Evolutionary conservation across 2,113 vertebrate genomes (phyloP).

Genomic region (Sterrhoptilus dennistouni): DNA sequence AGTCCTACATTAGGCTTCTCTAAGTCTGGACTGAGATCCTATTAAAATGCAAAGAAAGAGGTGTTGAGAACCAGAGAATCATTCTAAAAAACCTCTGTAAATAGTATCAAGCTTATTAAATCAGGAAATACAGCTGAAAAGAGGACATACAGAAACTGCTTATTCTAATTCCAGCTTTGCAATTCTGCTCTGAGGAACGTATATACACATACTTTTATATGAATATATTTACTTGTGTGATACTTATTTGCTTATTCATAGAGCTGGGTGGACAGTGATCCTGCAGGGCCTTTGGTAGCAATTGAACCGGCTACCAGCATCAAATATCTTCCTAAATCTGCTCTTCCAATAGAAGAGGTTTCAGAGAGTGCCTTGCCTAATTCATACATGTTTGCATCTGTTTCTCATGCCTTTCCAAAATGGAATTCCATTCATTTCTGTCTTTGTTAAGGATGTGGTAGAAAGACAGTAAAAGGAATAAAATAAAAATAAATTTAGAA

Average conservation of each 20-base stretch:
- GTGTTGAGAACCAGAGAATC: background rate
- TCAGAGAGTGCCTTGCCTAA: background rate
- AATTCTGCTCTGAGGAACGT: background rate
- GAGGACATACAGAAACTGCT: background rate
- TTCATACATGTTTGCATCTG: slow-evolving; percentile 21
- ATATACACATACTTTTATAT: background rate
- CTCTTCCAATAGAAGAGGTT: background rate
- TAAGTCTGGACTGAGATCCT: background rate
- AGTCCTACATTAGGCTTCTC: background rate
- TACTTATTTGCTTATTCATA: background rate
- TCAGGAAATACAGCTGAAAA: background rate
- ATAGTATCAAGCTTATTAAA: background rate
- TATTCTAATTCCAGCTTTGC: background rate
- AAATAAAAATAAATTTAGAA: background rate
- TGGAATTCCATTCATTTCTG: slow-evolving; percentile 44
- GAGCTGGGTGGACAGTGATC: background rate
- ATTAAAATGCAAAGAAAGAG: background rate
- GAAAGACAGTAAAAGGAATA: background rate
- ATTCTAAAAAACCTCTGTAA: background rate
- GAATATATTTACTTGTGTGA: background rate
- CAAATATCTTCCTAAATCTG: slow-evolving; percentile 3
- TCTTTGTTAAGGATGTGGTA: background rate
- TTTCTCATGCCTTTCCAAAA: slow-evolving; percentile 59
- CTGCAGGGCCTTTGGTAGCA: background rate
- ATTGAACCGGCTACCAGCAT: background rate